A percentile compares a stretch with the other conserved stretches of the same genome.
phyloP scores from a whole-genome alignment of 2,888 invertebrate genomes.

The Polydrusus cervinus region DNA sequence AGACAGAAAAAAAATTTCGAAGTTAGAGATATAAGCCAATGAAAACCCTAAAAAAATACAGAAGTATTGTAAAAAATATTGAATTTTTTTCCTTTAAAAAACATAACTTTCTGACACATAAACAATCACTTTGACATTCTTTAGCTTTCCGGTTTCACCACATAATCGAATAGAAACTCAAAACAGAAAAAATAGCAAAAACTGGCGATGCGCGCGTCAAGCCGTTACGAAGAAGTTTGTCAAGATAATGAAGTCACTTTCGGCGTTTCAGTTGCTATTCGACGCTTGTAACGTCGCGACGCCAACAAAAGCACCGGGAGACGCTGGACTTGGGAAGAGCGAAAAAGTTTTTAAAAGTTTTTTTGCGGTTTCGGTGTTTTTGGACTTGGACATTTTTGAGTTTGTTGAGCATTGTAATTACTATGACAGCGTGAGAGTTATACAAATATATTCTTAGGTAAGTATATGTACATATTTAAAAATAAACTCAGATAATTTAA shows the following conservation, averaged over 20 bases:
- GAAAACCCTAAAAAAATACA: too few species aligned
- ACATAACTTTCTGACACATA: too few species aligned
- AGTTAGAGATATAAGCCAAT: too few species aligned
- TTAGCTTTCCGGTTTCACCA: neutral
- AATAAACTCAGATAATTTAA: too few species aligned
- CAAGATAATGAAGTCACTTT: conserved; percentile 4
- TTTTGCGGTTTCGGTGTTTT: too few species aligned
- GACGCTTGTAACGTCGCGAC: conserved; percentile 23
- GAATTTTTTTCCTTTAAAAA: too few species aligned
- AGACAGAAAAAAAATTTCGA: too few species aligned
- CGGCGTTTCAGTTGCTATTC: conserved; percentile 24
- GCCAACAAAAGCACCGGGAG: neutral
- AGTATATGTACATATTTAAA: neutral
- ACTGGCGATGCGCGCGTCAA: conserved; percentile 30
- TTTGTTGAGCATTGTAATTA: neutral
- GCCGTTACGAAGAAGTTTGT: conserved; percentile 19
- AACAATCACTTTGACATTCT: neutral
- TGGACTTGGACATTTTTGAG: neutral
- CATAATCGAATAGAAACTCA: neutral
- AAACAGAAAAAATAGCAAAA: conserved; percentile 17
- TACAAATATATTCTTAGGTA: conserved; percentile 4
- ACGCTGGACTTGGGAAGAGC: conserved; percentile 7
- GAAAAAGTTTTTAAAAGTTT: conserved; percentile 18
- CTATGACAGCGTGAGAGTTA: neutral
- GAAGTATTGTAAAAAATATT: too few species aligned